Evolutionary conservation across 2,888 invertebrate species (phyloP).

Genomic region (Chymomyza procnemis): DNA sequence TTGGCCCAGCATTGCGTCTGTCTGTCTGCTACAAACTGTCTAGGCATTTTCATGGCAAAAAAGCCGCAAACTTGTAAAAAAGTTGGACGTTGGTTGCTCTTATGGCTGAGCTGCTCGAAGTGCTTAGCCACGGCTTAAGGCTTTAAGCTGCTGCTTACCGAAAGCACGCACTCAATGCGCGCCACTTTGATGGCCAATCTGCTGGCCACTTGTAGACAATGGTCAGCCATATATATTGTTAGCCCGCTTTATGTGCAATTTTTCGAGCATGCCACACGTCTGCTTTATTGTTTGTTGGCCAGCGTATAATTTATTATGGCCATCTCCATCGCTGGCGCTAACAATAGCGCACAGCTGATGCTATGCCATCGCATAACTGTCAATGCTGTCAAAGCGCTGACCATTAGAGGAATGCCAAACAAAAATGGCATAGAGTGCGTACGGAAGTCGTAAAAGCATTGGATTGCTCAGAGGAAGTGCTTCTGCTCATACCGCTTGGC

Average conservation of each 20-base stretch:
- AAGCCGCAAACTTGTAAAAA: slow-evolving; percentile 23
- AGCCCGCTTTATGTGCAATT: slow-evolving; percentile 12
- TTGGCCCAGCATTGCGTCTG: background rate
- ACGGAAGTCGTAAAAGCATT: slow-evolving; percentile 55
- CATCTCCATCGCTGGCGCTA: slow-evolving; percentile 11
- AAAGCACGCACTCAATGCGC: background rate
- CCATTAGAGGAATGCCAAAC: slow-evolving; percentile 12
- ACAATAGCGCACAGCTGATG: slow-evolving; percentile 25
- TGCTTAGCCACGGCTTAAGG: slow-evolving; percentile 4
- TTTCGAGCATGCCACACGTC: slow-evolving; percentile 9
- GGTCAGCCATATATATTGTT: background rate
- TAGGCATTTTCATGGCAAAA: slow-evolving; percentile 46
- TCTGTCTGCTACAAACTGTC: slow-evolving; percentile 15
- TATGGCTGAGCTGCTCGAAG: background rate
- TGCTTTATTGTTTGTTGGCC: slow-evolving; percentile 43
- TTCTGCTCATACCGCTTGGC: background rate
- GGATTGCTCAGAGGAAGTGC: slow-evolving; percentile 42
- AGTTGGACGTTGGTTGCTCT: background rate
- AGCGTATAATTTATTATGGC: slow-evolving; percentile 51
- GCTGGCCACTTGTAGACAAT: background rate
- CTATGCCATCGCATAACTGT: background rate
- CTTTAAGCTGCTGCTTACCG: slow-evolving; percentile 25
- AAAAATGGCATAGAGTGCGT: background rate
- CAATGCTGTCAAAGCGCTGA: background rate
- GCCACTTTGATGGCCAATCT: background rate